Conservation (phyloP, 2,797 vertebrate species). For the Dendrocincla fuliginosa region DNA sequence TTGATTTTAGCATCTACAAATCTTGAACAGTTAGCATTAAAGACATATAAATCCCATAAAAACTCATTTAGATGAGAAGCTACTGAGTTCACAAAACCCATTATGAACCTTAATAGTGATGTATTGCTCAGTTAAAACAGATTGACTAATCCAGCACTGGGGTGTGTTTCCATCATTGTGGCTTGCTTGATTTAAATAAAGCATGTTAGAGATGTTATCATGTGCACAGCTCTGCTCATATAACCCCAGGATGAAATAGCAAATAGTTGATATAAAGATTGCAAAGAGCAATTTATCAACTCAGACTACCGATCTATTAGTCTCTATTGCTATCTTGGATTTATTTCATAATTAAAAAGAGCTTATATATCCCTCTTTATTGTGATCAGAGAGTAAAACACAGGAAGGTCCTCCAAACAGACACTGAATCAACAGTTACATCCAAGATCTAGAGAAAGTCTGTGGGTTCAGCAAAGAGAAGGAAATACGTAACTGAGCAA, state of each 20-base stretch:
- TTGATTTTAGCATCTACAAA: slow-evolving; percentile 72
- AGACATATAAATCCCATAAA: slow-evolving; percentile 72
- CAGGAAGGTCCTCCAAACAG: not conserved
- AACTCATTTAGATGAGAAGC: slow-evolving; percentile 67
- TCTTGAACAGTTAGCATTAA: slow-evolving; percentile 73
- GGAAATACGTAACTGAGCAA: not conserved
- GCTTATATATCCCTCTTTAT: not conserved
- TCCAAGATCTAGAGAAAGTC: not conserved
- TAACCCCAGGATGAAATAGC: not conserved
- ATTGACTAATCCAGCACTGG: slow-evolving; percentile 53
- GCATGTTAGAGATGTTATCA: not conserved
- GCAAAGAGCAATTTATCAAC: not conserved
- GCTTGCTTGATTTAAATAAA: slow-evolving; percentile 52
- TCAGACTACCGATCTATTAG: not conserved
- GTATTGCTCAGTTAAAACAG: slow-evolving; percentile 50
- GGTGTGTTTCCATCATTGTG: slow-evolving; percentile 48
- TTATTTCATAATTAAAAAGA: slow-evolving; percentile 28
- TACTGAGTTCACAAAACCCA: slow-evolving; percentile 71
- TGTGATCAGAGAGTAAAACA: not conserved
- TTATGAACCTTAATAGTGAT: slow-evolving; percentile 70
- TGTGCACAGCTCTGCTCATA: not conserved
- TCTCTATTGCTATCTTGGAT: not conserved
- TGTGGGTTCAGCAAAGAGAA: not conserved
- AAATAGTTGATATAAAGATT: slow-evolving; percentile 4
- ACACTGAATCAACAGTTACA: not conserved